phyloP scores from a whole-genome alignment of 2,797 vertebrate species.

The Halcyon chelicuti region DNA sequence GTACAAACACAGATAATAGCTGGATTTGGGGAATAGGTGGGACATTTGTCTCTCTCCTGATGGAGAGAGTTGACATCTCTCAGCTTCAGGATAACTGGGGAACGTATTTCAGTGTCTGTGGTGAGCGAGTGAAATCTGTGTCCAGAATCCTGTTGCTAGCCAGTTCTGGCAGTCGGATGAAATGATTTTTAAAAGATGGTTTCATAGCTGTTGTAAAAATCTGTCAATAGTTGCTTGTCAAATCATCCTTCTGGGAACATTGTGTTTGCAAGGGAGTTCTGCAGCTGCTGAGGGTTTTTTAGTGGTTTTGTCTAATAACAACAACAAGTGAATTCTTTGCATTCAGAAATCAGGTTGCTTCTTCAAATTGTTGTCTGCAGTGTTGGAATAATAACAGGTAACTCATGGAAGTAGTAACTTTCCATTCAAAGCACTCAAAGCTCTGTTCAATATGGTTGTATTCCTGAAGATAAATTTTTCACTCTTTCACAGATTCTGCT shows the following conservation, averaged over 20 bases:
- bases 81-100: not conserved
- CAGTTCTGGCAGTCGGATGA: not conserved
- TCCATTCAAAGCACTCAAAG: not conserved
- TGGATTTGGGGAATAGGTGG: not conserved
- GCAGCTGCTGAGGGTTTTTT: not conserved
- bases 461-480: not conserved
- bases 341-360: not conserved
- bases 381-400: not conserved
- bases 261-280: not conserved
- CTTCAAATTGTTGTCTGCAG: not conserved
- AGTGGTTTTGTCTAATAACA: not conserved
- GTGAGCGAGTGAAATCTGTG: not conserved
- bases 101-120: not conserved
- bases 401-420: not conserved
- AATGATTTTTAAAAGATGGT: not conserved
- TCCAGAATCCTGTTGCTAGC: not conserved
- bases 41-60: not conserved
- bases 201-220: not conserved
- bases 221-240: conserved; percentile 14
- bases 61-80: not conserved
- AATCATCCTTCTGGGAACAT: not conserved
- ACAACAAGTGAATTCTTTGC: not conserved
- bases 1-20: not conserved
- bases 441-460: not conserved
- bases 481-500: not conserved